phyloP scores from a whole-genome alignment of 2,888 invertebrate genomes.

The Orthonychiurus folsomi region DNA sequence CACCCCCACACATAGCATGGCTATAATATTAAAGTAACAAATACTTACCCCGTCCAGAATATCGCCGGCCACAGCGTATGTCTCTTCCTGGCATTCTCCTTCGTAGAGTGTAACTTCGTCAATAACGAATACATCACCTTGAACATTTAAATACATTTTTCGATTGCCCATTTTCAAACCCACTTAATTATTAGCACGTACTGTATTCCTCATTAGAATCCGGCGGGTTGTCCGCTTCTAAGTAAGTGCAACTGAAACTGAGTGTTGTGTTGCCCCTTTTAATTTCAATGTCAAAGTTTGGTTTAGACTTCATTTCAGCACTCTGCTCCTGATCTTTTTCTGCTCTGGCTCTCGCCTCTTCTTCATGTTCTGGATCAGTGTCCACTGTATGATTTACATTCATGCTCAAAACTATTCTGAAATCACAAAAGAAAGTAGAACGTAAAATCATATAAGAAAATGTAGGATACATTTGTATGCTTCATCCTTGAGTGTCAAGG shows the following conservation, averaged over 20 bases:
- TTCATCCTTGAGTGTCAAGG: neutral
- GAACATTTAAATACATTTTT: conserved; percentile 41
- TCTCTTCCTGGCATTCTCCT: conserved; percentile 77
- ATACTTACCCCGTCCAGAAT: conserved; percentile 81
- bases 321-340: conserved; percentile 60
- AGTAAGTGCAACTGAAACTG: conserved; percentile 75
- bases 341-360: conserved; percentile 54
- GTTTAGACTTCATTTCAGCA: conserved; percentile 79
- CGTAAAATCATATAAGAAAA: no score
- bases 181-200: conserved; percentile 32
- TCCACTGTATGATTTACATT: conserved; percentile 95
- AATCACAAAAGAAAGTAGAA: no score
- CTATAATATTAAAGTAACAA: conserved; percentile 2
- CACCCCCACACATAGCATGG: no score
- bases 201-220: conserved; percentile 42
- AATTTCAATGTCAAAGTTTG: conserved; percentile 82
- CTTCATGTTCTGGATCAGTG: conserved; percentile 54
- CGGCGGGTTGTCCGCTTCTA: conserved; percentile 50
- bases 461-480: no score
- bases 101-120: conserved; percentile 84
- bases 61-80: conserved; percentile 84
- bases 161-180: neutral
- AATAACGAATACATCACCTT: conserved; percentile 83
- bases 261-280: conserved; percentile 65
- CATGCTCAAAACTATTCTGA: conserved; percentile 66